Base-by-base conservation (phyloP, 1,140 invertebrate genomes). In the Cyclargus thomasi region DNA sequence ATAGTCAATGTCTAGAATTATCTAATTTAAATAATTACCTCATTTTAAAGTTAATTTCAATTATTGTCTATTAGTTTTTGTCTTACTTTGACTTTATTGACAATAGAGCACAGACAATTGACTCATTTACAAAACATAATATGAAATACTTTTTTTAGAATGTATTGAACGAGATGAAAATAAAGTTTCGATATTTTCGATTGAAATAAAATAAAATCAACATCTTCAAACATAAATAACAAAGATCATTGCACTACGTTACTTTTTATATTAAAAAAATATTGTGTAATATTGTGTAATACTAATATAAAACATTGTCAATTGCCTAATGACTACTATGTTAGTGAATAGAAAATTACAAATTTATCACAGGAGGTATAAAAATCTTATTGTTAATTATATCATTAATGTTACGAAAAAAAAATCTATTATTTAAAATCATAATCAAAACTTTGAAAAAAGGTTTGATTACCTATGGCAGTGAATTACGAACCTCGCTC, bases 401-500 rank as follows among this genome's bases (percentile, higher is more conserved):
- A 29, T 7, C 8, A 29, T 29, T 2, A 29, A 29, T 29, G 29
- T 29, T 29, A 29, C 4, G 29, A 29, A 7, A 29, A 29, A 6
- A 55, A 17, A 17, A 55, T 4, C 18, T 55, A n/a, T n/a, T n/a
- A n/a, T n/a, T 55, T 18, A 8, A 55, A 55, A 55, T 39, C 35
- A 47, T 22, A 65, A 10, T 53, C 64, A 57, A 57, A 57, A 68
- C 65, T 73, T 29, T 70, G 67, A 68, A 36, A 69, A n/a, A 63
- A 70, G 67, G 69, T 18, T 18, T 64, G 55, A 16, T 47, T 47
- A 29, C 29, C 29, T 29, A 55, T 57, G 21, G 55, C 62, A 67
- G 16, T 59, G 62, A 67, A 68, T 72, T 68, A 73, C 69, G 64
- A 79, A 79, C 75, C 77, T 77, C 67, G 70, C 18, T 20, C 75